Evolutionary conservation across 2,888 invertebrate species (phyloP).

Genomic region (Apantesis nais): DNA sequence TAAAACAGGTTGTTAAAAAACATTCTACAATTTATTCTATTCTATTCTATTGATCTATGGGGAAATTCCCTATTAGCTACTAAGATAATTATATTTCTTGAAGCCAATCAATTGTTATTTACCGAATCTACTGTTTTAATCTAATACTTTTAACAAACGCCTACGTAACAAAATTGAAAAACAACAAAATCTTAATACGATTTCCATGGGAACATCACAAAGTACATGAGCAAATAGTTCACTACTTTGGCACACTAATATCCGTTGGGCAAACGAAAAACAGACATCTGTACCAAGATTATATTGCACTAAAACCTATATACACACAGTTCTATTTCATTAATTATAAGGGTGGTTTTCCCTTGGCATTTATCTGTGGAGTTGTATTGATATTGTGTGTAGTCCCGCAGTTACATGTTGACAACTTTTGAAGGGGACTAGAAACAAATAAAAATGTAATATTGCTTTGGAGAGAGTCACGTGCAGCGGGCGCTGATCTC

Average conservation of each 20-base stretch:
- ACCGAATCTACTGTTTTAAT: neutral
- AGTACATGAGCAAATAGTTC: constrained; percentile 70
- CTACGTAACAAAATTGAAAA: constrained; percentile 48
- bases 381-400: constrained; percentile 18
- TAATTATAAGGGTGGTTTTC: constrained; percentile 16
- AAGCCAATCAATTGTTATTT: no score
- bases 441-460: constrained; percentile 83
- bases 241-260: constrained; percentile 69
- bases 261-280: constrained; percentile 73
- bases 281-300: constrained; percentile 51
- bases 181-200: constrained; percentile 69
- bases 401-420: constrained; percentile 73
- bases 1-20: no score
- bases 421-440: constrained; percentile 76
- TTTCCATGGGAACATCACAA: constrained; percentile 71
- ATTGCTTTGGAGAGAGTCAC: constrained; percentile 68
- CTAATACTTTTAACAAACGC: neutral
- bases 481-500: constrained; percentile 64
- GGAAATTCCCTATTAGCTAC: no score
- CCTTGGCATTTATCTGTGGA: neutral
- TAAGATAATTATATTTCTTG: no score
- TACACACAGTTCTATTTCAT: constrained; percentile 6
- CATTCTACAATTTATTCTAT: no score
- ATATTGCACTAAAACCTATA: constrained; percentile 12
- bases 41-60: no score